phyloP scores from a whole-genome alignment of 2,113 vertebrate species.

The Chrysochloris asiatica region DNA sequence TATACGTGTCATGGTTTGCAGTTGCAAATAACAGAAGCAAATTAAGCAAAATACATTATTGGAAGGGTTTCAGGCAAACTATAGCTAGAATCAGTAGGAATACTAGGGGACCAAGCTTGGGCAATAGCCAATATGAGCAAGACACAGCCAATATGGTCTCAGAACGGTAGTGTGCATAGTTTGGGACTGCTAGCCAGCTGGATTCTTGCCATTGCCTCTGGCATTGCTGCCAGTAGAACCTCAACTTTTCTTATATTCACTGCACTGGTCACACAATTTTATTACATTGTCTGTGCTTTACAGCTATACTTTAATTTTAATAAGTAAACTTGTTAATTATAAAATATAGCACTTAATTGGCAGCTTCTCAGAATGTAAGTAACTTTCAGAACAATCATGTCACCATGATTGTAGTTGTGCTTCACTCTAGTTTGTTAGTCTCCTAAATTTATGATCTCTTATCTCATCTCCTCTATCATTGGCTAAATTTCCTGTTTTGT shows the following conservation, averaged over 20 bases:
- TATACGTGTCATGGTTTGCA: background rate
- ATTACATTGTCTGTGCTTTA: background rate
- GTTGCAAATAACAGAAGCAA: slow-evolving; percentile 40
- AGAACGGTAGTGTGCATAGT: accelerated
- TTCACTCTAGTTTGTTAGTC: background rate
- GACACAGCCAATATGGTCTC: background rate
- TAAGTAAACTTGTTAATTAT: background rate
- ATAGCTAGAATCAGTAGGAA: background rate
- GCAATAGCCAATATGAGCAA: background rate
- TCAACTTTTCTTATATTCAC: background rate
- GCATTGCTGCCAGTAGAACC: background rate
- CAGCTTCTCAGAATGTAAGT: background rate
- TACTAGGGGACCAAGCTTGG: background rate
- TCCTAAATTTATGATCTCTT: background rate
- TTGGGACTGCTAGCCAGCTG: background rate
- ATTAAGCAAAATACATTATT: background rate
- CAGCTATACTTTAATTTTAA: background rate
- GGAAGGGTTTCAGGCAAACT: background rate
- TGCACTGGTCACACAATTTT: accelerated
- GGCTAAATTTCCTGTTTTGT: background rate
- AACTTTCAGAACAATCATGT: background rate
- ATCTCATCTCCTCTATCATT: background rate
- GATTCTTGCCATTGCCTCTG: background rate
- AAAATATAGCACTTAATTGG: background rate
- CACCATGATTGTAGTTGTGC: background rate